Evolutionary conservation across 2,888 invertebrate genomes (phyloP), one percentile per base, ranked within the genome.

Genomic region (Platycheirus rosarum): DNA sequence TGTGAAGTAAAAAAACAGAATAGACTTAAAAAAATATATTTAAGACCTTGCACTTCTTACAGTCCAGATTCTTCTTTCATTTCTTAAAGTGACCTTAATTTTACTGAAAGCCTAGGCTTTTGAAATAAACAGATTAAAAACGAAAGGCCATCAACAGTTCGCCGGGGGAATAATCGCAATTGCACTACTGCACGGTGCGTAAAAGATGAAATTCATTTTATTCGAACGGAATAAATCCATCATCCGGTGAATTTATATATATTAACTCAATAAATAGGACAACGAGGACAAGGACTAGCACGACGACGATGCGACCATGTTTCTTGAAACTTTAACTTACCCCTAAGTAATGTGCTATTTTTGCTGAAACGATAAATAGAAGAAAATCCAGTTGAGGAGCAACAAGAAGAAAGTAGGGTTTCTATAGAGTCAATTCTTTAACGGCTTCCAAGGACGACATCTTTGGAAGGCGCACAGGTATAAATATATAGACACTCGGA

Each of bases 161-260:
- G 68, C 71, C 71, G 62, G 55, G 62, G 55, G 44, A 70, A 75
- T 65, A 75, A 75, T 65, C 57, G 48, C 69, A 80, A 66, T 76
- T 80, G 70, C 66, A 76, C n/a, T 55, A 23, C 76, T 71, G n/a
- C n/a, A n/a, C n/a, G n/a, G n/a, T n/a, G 62, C 65, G 71, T 82
- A 62, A 71, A 82, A 62, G 76, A 76, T 76, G 71, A 82, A 76
- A 62, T 62, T 55, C 51, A 49, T 55, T 66, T 71, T 60, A 80
- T 62, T 76, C 40, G 76, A 76, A 66, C 76, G 71, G 66, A 82
- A 71, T 66, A 76, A 53, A 82, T 82, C 66, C 48, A 82, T 82
- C 82, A 82, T 71, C 76, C 37, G 60, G 62, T n/a, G n/a, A n/a
- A 13, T 76, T 23, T 23, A 23, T 23, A 23, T 23, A 23, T 6